Evolutionary conservation across 2,113 vertebrate genomes (phyloP).

Genomic region (Antigone vipio): DNA sequence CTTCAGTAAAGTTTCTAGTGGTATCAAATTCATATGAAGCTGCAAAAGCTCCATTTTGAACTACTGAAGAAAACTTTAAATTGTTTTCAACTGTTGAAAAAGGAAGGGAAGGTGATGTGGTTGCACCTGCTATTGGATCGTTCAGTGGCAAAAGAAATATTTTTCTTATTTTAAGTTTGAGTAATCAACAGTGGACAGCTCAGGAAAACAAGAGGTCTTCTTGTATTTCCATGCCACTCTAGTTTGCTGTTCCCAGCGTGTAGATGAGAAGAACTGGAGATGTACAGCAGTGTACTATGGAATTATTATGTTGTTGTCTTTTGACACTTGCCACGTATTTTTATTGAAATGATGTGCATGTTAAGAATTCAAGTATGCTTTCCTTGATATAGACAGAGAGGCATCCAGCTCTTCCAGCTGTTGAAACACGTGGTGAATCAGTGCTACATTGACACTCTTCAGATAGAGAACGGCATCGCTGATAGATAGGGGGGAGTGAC

Average conservation of each 20-base stretch:
- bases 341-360: fast-evolving
- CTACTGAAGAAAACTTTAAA: neutral
- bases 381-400: neutral
- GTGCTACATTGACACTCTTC: neutral
- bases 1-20: neutral
- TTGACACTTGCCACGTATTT: neutral
- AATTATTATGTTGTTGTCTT: neutral
- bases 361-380: neutral
- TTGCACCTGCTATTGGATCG: neutral
- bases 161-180: neutral
- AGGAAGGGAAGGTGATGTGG: neutral
- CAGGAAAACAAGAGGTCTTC: neutral
- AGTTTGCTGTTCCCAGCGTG: neutral
- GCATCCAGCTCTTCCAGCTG: neutral
- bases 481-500: neutral
- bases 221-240: neutral
- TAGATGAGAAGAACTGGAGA: neutral
- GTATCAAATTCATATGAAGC: neutral
- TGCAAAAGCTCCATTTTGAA: neutral
- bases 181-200: neutral
- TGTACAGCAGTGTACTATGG: neutral
- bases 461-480: neutral
- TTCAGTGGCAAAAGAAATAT: neutral
- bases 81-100: neutral
- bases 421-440: neutral